Conservation (phyloP, 2,797 vertebrate species). For the Urocyon cinereoargenteus region DNA sequence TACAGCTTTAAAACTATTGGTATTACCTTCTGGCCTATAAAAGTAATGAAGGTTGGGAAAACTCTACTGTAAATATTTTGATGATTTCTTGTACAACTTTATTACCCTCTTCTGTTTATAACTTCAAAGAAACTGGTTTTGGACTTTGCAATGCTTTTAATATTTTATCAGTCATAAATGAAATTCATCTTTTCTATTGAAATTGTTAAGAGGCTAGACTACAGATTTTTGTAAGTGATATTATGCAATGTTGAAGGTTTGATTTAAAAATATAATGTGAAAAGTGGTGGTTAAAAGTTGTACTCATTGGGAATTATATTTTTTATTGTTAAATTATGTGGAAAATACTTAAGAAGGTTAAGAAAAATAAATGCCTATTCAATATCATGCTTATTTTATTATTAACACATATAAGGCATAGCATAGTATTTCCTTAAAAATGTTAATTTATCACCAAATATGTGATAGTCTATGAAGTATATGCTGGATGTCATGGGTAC, state of each 20-base stretch:
- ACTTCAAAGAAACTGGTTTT: slow-evolving; percentile 83
- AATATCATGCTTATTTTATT: neutral
- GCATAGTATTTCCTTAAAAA: neutral
- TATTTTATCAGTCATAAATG: slow-evolving; percentile 77
- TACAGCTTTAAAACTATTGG: slow-evolving; percentile 84
- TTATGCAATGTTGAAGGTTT: neutral
- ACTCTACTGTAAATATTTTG: slow-evolving; percentile 82
- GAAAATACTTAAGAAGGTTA: neutral
- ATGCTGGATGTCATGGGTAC: neutral
- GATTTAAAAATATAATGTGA: slow-evolving; percentile 19
- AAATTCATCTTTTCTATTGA: slow-evolving; percentile 76
- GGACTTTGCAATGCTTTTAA: slow-evolving; percentile 67
- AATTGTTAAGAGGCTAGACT: neutral
- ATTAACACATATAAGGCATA: neutral
- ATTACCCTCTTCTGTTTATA: slow-evolving; percentile 81
- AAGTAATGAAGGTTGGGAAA: slow-evolving; percentile 82
- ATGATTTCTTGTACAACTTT: slow-evolving; percentile 83
- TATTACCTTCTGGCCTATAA: slow-evolving; percentile 86
- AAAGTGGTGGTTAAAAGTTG: neutral
- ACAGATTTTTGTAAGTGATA: neutral
- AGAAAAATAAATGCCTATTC: neutral
- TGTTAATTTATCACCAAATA: neutral
- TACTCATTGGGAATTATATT: neutral
- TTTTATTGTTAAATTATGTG: neutral
- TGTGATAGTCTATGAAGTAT: neutral